phyloP scores from a whole-genome alignment of 2,888 invertebrate species.

The Drosophila pseudotalamancana region DNA sequence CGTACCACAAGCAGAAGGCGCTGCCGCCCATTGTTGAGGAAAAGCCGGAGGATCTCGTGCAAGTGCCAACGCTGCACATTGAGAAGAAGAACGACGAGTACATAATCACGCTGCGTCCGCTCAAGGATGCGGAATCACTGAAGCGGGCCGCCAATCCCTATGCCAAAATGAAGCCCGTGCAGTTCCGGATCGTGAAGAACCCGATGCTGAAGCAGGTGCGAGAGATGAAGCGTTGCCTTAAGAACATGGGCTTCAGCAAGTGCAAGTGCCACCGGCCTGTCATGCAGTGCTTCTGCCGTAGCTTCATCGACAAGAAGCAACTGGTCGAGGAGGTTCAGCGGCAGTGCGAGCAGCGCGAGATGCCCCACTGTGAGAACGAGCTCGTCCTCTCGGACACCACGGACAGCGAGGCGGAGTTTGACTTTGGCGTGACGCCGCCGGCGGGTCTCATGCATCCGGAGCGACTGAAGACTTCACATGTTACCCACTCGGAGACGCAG shows the following conservation, averaged over 20 bases:
- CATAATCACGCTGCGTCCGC: constrained; percentile 88
- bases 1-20: constrained; percentile 53
- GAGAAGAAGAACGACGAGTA: constrained; percentile 88
- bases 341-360: constrained; percentile 78
- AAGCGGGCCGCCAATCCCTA: constrained; percentile 88
- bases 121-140: constrained; percentile 87
- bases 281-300: constrained; percentile 78
- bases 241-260: constrained; percentile 86
- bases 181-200: constrained; percentile 88
- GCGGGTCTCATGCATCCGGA: constrained; percentile 88
- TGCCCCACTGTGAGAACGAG: constrained; percentile 62
- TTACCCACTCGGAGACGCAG: constrained; percentile 87
- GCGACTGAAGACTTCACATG: constrained; percentile 85
- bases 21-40: constrained; percentile 80
- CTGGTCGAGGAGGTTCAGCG: constrained; percentile 85
- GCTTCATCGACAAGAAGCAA: constrained; percentile 84
- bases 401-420: constrained; percentile 87
- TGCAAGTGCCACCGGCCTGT: constrained; percentile 86
- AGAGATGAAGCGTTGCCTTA: constrained; percentile 86
- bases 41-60: constrained; percentile 57
- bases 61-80: constrained; percentile 87
- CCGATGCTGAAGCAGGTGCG: constrained; percentile 85
- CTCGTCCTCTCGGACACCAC: constrained; percentile 81
- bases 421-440: constrained; percentile 90
- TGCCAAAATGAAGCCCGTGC: constrained; percentile 88